Conservation (phyloP, 1,140 invertebrate genomes). For the Mactra quadrangularis region DNA sequence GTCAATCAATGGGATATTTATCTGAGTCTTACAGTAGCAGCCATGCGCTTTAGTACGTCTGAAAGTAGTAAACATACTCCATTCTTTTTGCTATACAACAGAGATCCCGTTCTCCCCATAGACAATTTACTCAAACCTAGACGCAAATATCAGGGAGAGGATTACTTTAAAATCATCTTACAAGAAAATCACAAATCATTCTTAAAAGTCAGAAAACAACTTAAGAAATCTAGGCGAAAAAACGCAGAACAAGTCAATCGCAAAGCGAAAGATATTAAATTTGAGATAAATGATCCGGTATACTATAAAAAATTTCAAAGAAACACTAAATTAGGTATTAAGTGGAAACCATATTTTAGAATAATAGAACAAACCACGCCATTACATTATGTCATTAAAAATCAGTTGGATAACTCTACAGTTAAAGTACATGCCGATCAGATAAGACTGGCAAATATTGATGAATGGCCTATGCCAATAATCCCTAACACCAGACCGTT, state of each 20-base stretch:
- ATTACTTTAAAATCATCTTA: neutral
- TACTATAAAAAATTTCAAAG: constrained; percentile 52
- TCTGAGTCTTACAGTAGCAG: constrained; percentile 56
- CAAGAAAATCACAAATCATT: constrained; percentile 57
- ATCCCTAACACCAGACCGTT: neutral
- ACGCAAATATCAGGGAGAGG: constrained; percentile 7
- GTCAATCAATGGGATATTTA: constrained; percentile 54
- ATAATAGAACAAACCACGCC: constrained; percentile 37
- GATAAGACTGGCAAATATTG: constrained; percentile 22
- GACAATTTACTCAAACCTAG: constrained; percentile 52
- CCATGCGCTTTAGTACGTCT: constrained; percentile 50
- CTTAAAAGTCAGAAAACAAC: constrained; percentile 12
- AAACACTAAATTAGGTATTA: constrained; percentile 29
- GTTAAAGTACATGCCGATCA: constrained; percentile 30
- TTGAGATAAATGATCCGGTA: constrained; percentile 38
- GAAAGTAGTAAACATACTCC: constrained; percentile 29
- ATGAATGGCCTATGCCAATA: constrained; percentile 15
- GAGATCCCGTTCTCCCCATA: constrained; percentile 39
- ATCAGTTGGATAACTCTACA: constrained; percentile 36
- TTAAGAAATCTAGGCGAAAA: constrained; percentile 32
- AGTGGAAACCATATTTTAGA: constrained; percentile 44
- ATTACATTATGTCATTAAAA: constrained; percentile 44
- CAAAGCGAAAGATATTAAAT: constrained; percentile 2
- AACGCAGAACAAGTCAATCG: constrained; percentile 44
- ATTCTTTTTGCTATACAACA: constrained; percentile 47